Percentiles rank a stretch among this genome's conserved stretches.
These are phyloP conservation scores for Urocolius indicus DNA, from an alignment of 2,113 vertebrate genomes.

Conservation along the genomic window DNA sequence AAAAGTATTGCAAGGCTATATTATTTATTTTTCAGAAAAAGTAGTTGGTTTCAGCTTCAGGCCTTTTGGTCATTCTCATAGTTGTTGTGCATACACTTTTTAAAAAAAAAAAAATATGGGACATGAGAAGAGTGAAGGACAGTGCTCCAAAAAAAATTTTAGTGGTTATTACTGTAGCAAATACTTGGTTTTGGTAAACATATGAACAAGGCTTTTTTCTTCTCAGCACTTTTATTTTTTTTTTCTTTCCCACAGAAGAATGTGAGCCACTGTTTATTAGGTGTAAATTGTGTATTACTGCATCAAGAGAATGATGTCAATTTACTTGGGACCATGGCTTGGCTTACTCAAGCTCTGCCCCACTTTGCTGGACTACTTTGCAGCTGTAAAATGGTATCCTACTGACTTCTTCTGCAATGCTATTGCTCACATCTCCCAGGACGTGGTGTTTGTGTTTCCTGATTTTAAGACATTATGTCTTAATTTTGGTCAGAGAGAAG, in stretches of 20 bases:
- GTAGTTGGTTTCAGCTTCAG: background rate
- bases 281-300: constrained; percentile 66
- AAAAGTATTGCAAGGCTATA: background rate
- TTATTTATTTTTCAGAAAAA: constrained; percentile 12
- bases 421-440: background rate
- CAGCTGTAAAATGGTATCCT: background rate
- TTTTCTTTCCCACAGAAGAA: constrained; percentile 24
- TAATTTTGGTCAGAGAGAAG: constrained; percentile 24
- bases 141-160: constrained; percentile 56
- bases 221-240: constrained; percentile 30
- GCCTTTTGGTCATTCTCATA: background rate
- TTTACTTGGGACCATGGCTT: constrained; percentile 32
- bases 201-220: constrained; percentile 54
- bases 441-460: constrained; percentile 12
- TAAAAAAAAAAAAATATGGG: background rate
- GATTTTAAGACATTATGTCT: constrained; percentile 18
- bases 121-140: constrained; percentile 8
- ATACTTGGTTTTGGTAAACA: constrained; percentile 47
- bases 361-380: constrained; percentile 6
- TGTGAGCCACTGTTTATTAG: constrained; percentile 49
- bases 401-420: background rate
- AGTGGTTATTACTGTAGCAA: constrained; percentile 52
- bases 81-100: background rate
- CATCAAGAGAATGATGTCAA: constrained; percentile 16
- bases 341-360: constrained; percentile 5